A percentile compares a stretch with the other conserved stretches of the same genome.
Conservation (phyloP, 2,888 invertebrate genomes). For the Ormyrus labotus region DNA sequence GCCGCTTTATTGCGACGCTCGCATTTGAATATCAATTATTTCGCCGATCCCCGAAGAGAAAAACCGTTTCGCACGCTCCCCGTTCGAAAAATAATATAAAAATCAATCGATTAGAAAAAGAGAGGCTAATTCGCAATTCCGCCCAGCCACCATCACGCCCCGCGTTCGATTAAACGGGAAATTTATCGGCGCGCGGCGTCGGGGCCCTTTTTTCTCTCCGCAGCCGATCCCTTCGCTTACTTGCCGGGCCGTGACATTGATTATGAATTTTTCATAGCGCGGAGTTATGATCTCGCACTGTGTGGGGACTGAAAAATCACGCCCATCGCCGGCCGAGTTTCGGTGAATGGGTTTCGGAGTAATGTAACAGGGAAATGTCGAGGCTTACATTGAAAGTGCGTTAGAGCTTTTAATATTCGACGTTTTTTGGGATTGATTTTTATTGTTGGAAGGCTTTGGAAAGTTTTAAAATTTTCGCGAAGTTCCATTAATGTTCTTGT, state of each 20-base stretch:
- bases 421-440: too few species aligned
- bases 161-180: constrained; percentile 33
- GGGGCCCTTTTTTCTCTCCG: constrained; percentile 10
- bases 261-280: constrained; percentile 57
- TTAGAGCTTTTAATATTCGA: too few species aligned
- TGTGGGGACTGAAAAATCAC: constrained; percentile 46
- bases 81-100: constrained; percentile 21
- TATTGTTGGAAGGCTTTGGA: too few species aligned
- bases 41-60: constrained; percentile 12
- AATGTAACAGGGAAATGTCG: too few species aligned
- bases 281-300: constrained; percentile 26
- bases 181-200: constrained; percentile 40
- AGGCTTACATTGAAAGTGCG: too few species aligned
- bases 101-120: constrained; percentile 55
- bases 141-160: constrained; percentile 51
- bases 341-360: too few species aligned
- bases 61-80: constrained; percentile 45
- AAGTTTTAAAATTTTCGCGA: too few species aligned
- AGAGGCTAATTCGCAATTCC: constrained; percentile 45
- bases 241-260: constrained; percentile 49
- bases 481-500: too few species aligned
- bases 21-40: constrained; percentile 53
- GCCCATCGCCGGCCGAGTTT: constrained; percentile 39
- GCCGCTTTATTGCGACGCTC: constrained; percentile 30
- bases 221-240: constrained; percentile 12